A percentile compares a stretch with the other conserved stretches of the same genome.
Evolutionary conservation across 2,113 vertebrate species (phyloP).

Genomic region (Petromus typicus): DNA sequence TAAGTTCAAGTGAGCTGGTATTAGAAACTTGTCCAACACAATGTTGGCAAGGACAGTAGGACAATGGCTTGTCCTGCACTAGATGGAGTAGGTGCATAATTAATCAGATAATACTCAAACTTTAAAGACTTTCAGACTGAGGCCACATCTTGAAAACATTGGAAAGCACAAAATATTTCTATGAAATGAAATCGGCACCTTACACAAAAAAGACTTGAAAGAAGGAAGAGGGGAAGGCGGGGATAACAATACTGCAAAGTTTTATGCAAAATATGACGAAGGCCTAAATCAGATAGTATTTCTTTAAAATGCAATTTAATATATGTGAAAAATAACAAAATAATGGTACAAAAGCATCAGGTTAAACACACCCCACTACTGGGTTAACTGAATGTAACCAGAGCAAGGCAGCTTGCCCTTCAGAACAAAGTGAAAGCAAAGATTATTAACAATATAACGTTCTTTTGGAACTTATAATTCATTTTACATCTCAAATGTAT

Average conservation of each 20-base stretch:
- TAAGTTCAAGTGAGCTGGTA: neutral
- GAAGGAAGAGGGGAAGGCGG: neutral
- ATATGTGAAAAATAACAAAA: neutral
- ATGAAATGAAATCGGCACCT: neutral
- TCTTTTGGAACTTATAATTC: slow-evolving; percentile 21
- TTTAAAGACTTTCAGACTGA: neutral
- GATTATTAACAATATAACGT: neutral
- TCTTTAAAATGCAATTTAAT: neutral
- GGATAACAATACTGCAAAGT: neutral
- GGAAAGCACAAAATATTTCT: neutral
- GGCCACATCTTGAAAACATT: neutral
- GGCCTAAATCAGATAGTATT: neutral
- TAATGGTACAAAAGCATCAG: neutral
- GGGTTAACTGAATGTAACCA: neutral
- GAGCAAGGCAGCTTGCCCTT: neutral
- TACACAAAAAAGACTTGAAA: neutral
- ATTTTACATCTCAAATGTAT: slow-evolving; percentile 6
- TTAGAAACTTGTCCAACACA: neutral
- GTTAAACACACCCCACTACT: neutral
- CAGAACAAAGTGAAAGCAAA: neutral
- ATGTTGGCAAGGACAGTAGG: neutral
- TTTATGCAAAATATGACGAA: neutral
- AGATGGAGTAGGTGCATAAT: neutral
- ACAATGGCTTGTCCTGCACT: neutral
- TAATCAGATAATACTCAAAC: neutral